Base-by-base conservation (phyloP, 2,797 vertebrate genomes). In the Leptoclinus maculatus region DNA sequence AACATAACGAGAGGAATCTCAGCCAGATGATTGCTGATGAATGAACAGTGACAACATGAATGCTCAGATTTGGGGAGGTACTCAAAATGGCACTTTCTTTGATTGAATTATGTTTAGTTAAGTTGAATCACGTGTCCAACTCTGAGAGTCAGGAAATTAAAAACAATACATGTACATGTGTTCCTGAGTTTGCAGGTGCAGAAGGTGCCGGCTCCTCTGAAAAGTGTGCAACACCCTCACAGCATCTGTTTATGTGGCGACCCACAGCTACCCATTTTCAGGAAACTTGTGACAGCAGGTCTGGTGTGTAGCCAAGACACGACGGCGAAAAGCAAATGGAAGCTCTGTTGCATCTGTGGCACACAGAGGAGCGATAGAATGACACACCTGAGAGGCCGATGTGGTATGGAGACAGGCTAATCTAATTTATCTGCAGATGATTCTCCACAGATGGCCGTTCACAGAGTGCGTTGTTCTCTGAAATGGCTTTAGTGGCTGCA, bases 11-110 rank as follows among this genome's bases (percentile, higher is more conserved):
- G 32, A 53, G 21, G 34, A 68, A 59, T 64, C 51, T n/a, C 64
- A 71, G 66, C 70, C 60, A 65, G 9, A 78, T 74, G 57, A 78
- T 71, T 60, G 56, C 63, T 76, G 25, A 78, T 82, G 76, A 83
- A 80, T 74, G 76, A 74, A 80, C 70, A 60, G 34, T 17, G 73
- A 64, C 69, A 60, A 59, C 34, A 67, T 16, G 58, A 78, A 54
- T 45, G 70, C 70, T 75, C 66, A 63, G 60, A 76, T 79, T 79
- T 66, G 11, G 19, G 0, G 63, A 74, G 64, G 80, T 39, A 45
- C 71, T 56, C 23, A 38, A 39, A 76, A 63, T 38, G 59, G 32
- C 47, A n/a, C 38, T 68, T 25, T 58, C 10, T 63, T 71, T 68
- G 53, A 43, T 49, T 21, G 21, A 65, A 79, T 54, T 34, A 9